Evolutionary conservation across 2,888 invertebrate genomes (phyloP).

Genomic region (Molanna angustata): DNA sequence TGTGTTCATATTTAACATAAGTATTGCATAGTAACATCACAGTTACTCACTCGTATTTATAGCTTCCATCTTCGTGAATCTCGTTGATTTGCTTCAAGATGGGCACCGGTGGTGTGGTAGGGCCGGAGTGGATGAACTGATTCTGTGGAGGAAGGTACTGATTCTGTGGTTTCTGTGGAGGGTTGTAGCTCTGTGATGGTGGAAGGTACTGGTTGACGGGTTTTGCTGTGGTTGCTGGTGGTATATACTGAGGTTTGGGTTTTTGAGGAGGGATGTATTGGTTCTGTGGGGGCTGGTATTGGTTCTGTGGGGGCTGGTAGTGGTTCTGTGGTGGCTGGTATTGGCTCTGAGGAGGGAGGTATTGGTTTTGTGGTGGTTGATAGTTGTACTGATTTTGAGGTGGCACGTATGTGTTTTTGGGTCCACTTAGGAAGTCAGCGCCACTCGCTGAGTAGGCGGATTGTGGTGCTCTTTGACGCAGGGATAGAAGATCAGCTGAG

Average conservation of each 20-base stretch:
- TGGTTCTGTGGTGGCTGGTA: slow-evolving; percentile 38
- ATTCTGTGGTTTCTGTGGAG: slow-evolving; percentile 24
- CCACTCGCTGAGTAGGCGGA: slow-evolving; percentile 28
- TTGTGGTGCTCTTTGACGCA: slow-evolving; percentile 28
- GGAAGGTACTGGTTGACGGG: slow-evolving; percentile 19
- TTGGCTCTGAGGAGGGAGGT: slow-evolving; percentile 35
- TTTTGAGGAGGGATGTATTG: slow-evolving; percentile 35
- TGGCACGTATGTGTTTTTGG: slow-evolving; percentile 26
- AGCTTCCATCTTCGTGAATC: slow-evolving; percentile 50
- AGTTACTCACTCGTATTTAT: slow-evolving; percentile 55
- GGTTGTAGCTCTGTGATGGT: slow-evolving; percentile 18
- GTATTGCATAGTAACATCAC: too few species aligned
- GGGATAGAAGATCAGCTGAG: slow-evolving; percentile 28
- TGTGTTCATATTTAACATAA: too few species aligned
- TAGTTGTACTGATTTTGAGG: slow-evolving; percentile 33
- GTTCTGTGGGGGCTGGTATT: slow-evolving; percentile 36
- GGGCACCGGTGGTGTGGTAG: slow-evolving; percentile 40
- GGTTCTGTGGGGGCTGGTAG: slow-evolving; percentile 38
- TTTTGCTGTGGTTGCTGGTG: slow-evolving; percentile 15
- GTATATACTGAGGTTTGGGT: slow-evolving; percentile 31
- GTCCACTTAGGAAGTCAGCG: slow-evolving; percentile 32
- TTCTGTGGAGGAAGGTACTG: slow-evolving; percentile 36
- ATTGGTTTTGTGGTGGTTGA: slow-evolving; percentile 41
- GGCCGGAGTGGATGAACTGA: slow-evolving; percentile 32
- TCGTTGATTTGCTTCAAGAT: slow-evolving; percentile 51